phyloP scores from a whole-genome alignment of 1,140 invertebrate species.

The Apis laboriosa region DNA sequence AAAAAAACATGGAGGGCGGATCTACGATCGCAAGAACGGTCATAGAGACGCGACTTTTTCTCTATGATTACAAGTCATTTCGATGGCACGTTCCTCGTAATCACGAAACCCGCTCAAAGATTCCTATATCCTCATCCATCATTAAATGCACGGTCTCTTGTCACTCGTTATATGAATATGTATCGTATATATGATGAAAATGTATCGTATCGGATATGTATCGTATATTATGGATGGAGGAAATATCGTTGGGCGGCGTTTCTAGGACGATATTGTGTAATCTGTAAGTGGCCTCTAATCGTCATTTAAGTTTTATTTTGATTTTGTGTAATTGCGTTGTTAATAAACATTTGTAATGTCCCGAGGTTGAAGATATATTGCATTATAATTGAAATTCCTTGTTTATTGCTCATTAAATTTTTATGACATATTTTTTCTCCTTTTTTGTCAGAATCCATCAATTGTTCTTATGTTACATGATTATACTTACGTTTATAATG shows the following conservation, averaged over 20 bases:
- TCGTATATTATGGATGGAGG: too few relatives aligned
- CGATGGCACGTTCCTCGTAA: background rate
- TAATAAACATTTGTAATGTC: too few relatives aligned
- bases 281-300: too few relatives aligned
- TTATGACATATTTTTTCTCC: too few relatives aligned
- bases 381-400: background rate
- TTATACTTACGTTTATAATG: background rate
- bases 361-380: background rate
- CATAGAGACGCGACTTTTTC: slow-evolving; percentile 20
- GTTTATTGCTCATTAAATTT: too few relatives aligned
- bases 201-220: background rate
- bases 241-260: background rate
- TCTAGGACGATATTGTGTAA: background rate
- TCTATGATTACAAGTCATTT: slow-evolving; percentile 34
- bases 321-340: background rate
- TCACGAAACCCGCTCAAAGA: slow-evolving; percentile 6
- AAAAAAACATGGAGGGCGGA: background rate
- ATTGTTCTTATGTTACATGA: too few relatives aligned
- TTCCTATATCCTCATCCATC: slow-evolving; percentile 9
- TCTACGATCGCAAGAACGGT: background rate
- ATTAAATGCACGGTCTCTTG: background rate
- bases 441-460: too few relatives aligned
- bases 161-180: background rate
- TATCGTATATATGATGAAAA: too few relatives aligned
- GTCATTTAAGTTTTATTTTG: background rate